phyloP scores from a whole-genome alignment of 2,888 invertebrate species.

The Amiota mariae region DNA sequence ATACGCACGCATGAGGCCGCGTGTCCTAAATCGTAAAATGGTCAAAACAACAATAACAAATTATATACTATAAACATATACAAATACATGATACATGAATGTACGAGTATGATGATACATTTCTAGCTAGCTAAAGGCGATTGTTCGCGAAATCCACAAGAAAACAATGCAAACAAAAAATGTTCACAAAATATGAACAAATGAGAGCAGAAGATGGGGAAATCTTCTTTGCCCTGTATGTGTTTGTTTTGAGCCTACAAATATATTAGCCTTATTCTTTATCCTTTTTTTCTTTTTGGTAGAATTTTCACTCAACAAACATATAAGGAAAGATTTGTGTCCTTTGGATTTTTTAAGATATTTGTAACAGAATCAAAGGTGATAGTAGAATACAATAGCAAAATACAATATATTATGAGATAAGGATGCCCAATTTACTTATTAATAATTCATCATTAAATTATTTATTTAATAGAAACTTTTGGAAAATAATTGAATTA shows the following conservation, averaged over 20 bases:
- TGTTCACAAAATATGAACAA: conserved; percentile 57
- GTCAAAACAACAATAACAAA: conserved; percentile 21
- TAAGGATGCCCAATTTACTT: too few relatives aligned
- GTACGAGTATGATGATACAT: background rate
- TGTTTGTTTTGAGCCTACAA: conserved; percentile 1
- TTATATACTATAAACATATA: background rate
- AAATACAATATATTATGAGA: too few relatives aligned
- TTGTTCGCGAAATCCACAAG: conserved; percentile 30
- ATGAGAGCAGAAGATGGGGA: background rate
- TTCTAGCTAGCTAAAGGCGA: background rate
- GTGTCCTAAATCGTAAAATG: conserved; percentile 38
- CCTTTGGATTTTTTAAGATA: too few relatives aligned
- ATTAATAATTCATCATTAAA: too few relatives aligned
- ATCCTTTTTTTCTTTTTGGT: background rate
- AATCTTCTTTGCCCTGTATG: background rate
- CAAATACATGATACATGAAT: background rate
- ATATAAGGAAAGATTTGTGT: too few relatives aligned
- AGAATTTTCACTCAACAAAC: too few relatives aligned
- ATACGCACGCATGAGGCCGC: conserved; percentile 40
- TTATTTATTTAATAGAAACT: too few relatives aligned
- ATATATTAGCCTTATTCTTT: conserved; percentile 1
- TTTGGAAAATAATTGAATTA: too few relatives aligned
- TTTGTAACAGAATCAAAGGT: too few relatives aligned
- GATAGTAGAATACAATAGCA: too few relatives aligned
- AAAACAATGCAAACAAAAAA: conserved; percentile 65